Evolutionary conservation across 1,140 invertebrate species (phyloP).

Genomic region (Coelopa frigida): DNA sequence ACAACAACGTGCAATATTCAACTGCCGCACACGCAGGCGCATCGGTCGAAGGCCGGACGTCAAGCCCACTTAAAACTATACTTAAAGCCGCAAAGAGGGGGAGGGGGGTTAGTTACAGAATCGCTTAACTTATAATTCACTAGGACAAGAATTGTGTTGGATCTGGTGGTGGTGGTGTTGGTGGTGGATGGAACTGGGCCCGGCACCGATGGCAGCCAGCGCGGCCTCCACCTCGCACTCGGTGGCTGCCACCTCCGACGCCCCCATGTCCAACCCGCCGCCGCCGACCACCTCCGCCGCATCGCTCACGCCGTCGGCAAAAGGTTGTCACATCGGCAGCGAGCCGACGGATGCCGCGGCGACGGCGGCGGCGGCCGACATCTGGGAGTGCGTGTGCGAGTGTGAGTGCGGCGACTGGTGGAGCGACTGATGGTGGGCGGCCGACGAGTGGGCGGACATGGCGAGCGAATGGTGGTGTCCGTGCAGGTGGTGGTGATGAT

Average conservation of each 20-base stretch:
- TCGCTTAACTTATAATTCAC: slow-evolving; percentile 18
- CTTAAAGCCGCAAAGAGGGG: neutral
- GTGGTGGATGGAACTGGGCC: neutral
- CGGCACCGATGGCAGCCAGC: neutral
- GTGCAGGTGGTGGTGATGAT: slow-evolving; percentile 22
- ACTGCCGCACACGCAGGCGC: slow-evolving; percentile 14
- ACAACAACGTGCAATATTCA: slow-evolving; percentile 44
- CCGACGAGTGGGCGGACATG: slow-evolving; percentile 15
- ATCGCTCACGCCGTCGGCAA: slow-evolving; percentile 11
- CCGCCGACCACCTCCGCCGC: too few relatives aligned
- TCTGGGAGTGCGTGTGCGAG: slow-evolving; percentile 31
- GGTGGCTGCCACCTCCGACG: slow-evolving; percentile 4
- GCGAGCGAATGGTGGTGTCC: slow-evolving; percentile 32
- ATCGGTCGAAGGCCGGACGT: slow-evolving; percentile 9
- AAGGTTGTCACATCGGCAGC: slow-evolving; percentile 40
- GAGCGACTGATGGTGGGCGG: slow-evolving; percentile 34
- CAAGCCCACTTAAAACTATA: neutral
- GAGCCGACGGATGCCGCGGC: slow-evolving; percentile 25
- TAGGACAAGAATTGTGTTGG: slow-evolving; percentile 18
- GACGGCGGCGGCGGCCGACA: slow-evolving; percentile 36
- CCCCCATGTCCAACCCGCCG: too few relatives aligned
- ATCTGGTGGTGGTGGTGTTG: neutral
- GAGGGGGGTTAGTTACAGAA: neutral
- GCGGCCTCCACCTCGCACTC: neutral
- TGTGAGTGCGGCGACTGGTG: slow-evolving; percentile 20